Conservation (phyloP, 1,140 invertebrate species). For the Triops longicaudatus region DNA sequence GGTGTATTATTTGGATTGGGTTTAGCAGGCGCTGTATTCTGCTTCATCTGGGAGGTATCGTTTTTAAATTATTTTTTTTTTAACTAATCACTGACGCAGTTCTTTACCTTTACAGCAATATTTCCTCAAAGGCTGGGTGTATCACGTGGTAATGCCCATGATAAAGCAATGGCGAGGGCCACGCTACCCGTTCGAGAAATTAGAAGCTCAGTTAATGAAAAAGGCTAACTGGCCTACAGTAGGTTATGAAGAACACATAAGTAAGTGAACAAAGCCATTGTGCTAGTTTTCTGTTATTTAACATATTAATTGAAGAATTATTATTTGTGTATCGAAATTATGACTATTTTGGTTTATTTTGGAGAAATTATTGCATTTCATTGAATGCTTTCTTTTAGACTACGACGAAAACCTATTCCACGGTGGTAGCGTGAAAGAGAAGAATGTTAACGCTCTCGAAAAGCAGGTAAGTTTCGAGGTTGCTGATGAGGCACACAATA, state of each 20-base stretch:
- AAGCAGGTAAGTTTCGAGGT: background rate
- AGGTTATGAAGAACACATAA: constrained; percentile 7
- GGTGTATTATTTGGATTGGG: constrained; percentile 23
- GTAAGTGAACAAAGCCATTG: background rate
- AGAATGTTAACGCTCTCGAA: background rate
- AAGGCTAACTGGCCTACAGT: constrained; percentile 20
- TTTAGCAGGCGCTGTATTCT: constrained; percentile 20
- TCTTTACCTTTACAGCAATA: constrained; percentile 18
- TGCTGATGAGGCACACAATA: background rate
- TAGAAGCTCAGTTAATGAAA: constrained; percentile 18
- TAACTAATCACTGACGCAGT: background rate
- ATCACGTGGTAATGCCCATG: constrained; percentile 21
- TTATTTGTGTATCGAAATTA: too few species aligned
- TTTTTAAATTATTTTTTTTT: background rate
- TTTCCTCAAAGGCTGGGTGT: constrained; percentile 23
- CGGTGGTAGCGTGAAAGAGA: background rate
- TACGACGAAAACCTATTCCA: background rate
- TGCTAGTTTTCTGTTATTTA: too few species aligned
- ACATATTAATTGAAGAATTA: too few species aligned
- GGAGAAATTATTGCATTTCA: background rate
- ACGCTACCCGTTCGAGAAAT: constrained; percentile 23
- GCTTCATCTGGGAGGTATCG: constrained; percentile 28
- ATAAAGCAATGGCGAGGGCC: constrained; percentile 4
- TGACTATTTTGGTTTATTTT: too few species aligned
- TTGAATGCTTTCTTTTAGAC: background rate